phyloP scores from a whole-genome alignment of 37 sponge, comb jelly and placozoan species.

The Geodia barretti region DNA sequence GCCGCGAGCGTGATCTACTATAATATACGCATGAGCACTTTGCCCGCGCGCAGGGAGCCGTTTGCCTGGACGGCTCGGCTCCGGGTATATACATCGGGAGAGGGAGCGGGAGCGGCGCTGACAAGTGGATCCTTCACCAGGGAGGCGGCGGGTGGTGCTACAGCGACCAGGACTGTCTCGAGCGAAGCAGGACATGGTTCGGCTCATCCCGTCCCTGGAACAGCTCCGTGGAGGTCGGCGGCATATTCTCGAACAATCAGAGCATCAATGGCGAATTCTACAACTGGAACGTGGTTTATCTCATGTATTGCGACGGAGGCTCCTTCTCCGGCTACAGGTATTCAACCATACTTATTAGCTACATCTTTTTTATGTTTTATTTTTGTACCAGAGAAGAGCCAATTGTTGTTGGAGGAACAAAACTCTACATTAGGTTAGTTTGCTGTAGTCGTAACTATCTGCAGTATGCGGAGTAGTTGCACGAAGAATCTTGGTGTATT shows the following conservation, averaged over 20 bases:
- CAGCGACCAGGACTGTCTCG: constrained; percentile 35
- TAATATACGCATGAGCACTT: too few relatives aligned
- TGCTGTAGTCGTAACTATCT: constrained; percentile 1
- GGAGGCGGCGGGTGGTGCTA: constrained; percentile 88
- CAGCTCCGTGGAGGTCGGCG: constrained; percentile 12
- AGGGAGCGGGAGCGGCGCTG: constrained; percentile 22
- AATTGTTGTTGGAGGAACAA: constrained; percentile 8
- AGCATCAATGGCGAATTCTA: constrained; percentile 70
- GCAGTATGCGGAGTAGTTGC: too few relatives aligned
- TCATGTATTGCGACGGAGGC: constrained; percentile 89
- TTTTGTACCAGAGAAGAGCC: constrained; percentile 23
- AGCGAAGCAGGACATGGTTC: constrained; percentile 63
- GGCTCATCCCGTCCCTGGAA: constrained; percentile 77
- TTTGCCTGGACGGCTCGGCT: constrained; percentile 85
- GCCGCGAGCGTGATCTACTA: background rate
- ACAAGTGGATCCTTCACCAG: constrained; percentile 78
- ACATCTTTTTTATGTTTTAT: too few relatives aligned
- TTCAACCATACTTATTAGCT: too few relatives aligned
- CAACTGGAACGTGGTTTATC: constrained; percentile 71
- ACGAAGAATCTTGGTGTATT: too few relatives aligned
- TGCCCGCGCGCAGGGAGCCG: constrained; percentile 58
- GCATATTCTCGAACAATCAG: constrained; percentile 59
- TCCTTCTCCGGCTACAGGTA: constrained; percentile 78
- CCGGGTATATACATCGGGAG: constrained; percentile 67
- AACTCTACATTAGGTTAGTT: constrained; percentile 53